Conservation (phyloP, 1,140 invertebrate species). For the Brachionus koreanus region DNA sequence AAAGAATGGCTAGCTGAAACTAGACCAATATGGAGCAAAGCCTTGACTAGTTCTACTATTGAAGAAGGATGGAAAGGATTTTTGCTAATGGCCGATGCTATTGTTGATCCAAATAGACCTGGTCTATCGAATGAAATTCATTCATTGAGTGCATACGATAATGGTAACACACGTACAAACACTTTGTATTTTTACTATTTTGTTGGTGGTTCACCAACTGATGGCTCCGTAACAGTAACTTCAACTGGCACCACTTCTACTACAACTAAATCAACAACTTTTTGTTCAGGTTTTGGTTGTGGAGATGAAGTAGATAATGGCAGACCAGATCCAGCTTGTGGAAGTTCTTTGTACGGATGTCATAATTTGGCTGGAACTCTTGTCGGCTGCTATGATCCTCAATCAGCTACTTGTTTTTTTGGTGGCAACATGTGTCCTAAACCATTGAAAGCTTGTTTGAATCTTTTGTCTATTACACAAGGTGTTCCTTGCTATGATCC, state of each 20-base stretch:
- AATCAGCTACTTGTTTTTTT: slow-evolving; percentile 12
- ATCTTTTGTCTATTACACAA: background rate
- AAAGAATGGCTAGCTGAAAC: background rate
- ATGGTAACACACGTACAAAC: slow-evolving; percentile 13
- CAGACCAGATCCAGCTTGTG: slow-evolving; percentile 6
- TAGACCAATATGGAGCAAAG: background rate
- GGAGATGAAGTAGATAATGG: background rate
- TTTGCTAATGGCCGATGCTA: slow-evolving; percentile 9
- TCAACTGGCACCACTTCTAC: background rate
- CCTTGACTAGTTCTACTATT: background rate
- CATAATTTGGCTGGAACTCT: slow-evolving; percentile 9
- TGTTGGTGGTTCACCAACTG: background rate
- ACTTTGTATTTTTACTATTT: slow-evolving; percentile 23
- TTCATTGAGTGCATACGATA: background rate
- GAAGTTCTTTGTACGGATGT: background rate
- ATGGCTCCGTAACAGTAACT: background rate
- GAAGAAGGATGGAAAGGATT: slow-evolving; percentile 36
- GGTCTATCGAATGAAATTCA: background rate
- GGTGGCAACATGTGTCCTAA: slow-evolving; percentile 22
- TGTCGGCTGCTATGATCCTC: slow-evolving; percentile 2
- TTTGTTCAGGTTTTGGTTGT: background rate
- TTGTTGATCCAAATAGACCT: slow-evolving; percentile 10
- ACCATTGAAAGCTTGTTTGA: background rate
- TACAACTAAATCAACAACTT: background rate
- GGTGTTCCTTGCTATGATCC: slow-evolving; percentile 8